Evolutionary conservation across 1,140 invertebrate genomes (phyloP).

Genomic region (Heliconius eleuchia): DNA sequence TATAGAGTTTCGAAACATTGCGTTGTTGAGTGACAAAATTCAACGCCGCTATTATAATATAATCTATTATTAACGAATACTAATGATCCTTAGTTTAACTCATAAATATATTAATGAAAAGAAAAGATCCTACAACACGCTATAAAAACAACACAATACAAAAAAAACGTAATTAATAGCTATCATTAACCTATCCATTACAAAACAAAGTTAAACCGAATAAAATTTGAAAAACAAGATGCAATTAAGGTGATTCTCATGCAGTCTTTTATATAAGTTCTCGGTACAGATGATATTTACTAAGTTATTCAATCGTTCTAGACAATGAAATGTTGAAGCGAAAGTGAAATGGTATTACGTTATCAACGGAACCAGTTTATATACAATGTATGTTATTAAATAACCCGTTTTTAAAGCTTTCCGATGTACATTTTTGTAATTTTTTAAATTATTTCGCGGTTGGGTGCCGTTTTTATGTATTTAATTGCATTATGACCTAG

Average conservation of each 20-base stretch:
- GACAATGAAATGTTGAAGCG: constrained; percentile 74
- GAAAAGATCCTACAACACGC: not conserved
- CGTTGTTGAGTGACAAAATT: too few species aligned
- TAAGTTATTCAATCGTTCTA: constrained; percentile 74
- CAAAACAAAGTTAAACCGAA: constrained; percentile 64
- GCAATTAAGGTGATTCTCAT: constrained; percentile 69
- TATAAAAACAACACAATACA: not conserved
- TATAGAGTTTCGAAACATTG: too few species aligned
- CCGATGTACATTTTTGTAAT: constrained; percentile 26
- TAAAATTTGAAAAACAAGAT: constrained; percentile 57
- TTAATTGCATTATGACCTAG: constrained; percentile 3
- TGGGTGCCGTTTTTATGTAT: not conserved
- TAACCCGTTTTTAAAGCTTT: constrained; percentile 38
- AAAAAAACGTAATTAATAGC: not conserved
- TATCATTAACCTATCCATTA: constrained; percentile 38
- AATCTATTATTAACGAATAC: too few species aligned
- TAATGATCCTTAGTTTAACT: too few species aligned
- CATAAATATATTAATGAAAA: too few species aligned
- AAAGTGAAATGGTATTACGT: constrained; percentile 76
- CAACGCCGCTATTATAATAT: too few species aligned
- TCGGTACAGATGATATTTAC: constrained; percentile 65
- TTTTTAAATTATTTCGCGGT: not conserved
- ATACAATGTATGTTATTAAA: constrained; percentile 45
- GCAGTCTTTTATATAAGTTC: constrained; percentile 67
- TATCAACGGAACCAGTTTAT: constrained; percentile 61